Evolutionary conservation across 2,113 vertebrate species (phyloP), one percentile per base, ranked within the genome.

Genomic region (Pelobates fuscus): DNA sequence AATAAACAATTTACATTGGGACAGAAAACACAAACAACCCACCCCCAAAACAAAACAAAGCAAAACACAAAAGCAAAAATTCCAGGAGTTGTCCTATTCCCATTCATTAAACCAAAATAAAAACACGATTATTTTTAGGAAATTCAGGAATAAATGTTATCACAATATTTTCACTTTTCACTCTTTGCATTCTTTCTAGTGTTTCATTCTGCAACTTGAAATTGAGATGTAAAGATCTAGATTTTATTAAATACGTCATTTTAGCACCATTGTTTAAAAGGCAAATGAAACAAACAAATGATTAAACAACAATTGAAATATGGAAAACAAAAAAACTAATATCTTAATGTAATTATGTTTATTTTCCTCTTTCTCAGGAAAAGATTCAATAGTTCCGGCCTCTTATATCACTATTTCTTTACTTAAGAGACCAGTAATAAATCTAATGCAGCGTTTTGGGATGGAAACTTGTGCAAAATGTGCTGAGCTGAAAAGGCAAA

Each of bases 1-100:
- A 77, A 77, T 67, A 77, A 77, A 77, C 65, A 68, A 60, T 52
- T 44, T 72, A 72, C 60, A 72, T 63, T 32, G 70, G 55, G 49
- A 68, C 65, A 61, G 26, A 17, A 68, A 44, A 49, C 44, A 49
- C 8, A 61, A n/a, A 15, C 61, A 29, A 49, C 44, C 1, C 4
- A 61, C 4, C n/a, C n/a, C n/a, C n/a, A n/a, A 61, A 29, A 29
- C n/a, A 61, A 61, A 49, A 49, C 5, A 5, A 49, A 49, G 24
- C 14, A 72, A 30, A 72, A 30, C 5, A 62, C 49, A 57, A 59
- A 66, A 18, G 18, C 23, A 6, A 61, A 37, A 49, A 43, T 57
- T 8, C 27, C 65, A 68, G 73, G 64, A 77, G 73, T 41, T 24
- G 46, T 23, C 61, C 46, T 41, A 54, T 46, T 74, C 65, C 55